Conservation (phyloP, 2,888 invertebrate genomes). For the Agrochola macilenta region DNA sequence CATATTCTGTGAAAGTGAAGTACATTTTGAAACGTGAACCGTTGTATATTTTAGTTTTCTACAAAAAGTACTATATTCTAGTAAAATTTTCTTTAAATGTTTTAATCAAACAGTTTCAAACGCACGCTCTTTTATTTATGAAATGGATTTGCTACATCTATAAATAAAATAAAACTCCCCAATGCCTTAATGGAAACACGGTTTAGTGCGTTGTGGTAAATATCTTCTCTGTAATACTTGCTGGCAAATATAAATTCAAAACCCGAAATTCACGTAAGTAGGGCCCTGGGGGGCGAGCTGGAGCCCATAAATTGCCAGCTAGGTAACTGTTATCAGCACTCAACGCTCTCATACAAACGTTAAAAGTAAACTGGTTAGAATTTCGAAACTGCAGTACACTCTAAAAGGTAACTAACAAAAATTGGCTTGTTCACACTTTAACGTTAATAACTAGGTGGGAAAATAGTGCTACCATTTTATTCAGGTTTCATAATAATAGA, state of each 20-base stretch:
- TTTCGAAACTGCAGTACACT: slow-evolving; percentile 53
- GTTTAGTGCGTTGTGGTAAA: slow-evolving; percentile 5
- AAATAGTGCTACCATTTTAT: slow-evolving; percentile 6
- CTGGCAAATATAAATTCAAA: slow-evolving; percentile 64
- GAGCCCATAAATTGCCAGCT: slow-evolving; percentile 65
- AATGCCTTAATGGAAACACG: background rate
- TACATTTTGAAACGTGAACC: background rate
- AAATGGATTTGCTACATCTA: slow-evolving; percentile 2
- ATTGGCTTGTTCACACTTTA: slow-evolving; percentile 17
- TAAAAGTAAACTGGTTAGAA: slow-evolving; percentile 63
- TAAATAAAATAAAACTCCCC: background rate
- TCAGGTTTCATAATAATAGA: background rate
- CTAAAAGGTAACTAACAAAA: slow-evolving; percentile 27
- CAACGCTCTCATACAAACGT: slow-evolving; percentile 54
- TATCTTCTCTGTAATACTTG: slow-evolving; percentile 31
- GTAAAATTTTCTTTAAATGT: background rate
- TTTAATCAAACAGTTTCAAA: background rate
- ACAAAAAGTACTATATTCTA: background rate
- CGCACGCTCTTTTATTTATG: background rate
- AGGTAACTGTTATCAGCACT: slow-evolving; percentile 63
- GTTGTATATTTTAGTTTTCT: background rate
- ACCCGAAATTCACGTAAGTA: slow-evolving; percentile 59
- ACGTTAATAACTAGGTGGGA: slow-evolving; percentile 2
- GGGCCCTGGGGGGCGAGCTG: slow-evolving; percentile 49
- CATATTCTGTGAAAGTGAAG: slow-evolving; percentile 25